Percentiles rank a stretch among this genome's conserved stretches.
These are phyloP conservation scores for Periophthalmus magnuspinnatus DNA, from an alignment of 2,797 vertebrate genomes.

Conservation along the genomic window DNA sequence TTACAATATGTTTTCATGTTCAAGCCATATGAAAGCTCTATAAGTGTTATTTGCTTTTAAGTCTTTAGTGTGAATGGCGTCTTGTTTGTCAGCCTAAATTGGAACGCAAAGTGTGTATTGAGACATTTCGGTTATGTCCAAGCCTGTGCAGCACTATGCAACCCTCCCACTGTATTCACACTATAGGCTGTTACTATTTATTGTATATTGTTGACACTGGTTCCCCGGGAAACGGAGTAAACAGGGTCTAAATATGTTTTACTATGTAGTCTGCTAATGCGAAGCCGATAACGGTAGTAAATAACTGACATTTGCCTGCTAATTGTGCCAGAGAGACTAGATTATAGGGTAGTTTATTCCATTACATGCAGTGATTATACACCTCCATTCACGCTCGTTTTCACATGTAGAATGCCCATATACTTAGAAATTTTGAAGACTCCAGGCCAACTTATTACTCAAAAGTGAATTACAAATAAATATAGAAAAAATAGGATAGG, in stretches of 20 bases:
- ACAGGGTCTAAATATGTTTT: constrained; percentile 12
- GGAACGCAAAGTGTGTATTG: constrained; percentile 4
- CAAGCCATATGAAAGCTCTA: neutral
- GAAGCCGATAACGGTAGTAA: constrained; percentile 7
- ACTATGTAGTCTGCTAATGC: neutral
- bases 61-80: neutral
- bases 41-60: neutral
- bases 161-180: neutral
- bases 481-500: neutral
- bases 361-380: constrained; percentile 10
- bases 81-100: constrained; percentile 2
- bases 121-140: neutral
- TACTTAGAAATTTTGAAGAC: neutral
- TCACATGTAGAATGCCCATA: neutral
- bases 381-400: constrained; percentile 1
- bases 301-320: constrained; percentile 16
- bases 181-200: constrained; percentile 14
- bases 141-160: constrained; percentile 5
- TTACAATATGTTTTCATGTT: neutral
- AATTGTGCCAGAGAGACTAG: constrained; percentile 6
- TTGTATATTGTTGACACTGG: constrained; percentile 10
- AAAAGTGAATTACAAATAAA: neutral
- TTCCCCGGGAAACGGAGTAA: neutral
- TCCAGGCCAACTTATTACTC: neutral
- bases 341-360: constrained; percentile 3